Base-by-base conservation (phyloP, 2,113 vertebrate species). In the Pavo muticus region DNA sequence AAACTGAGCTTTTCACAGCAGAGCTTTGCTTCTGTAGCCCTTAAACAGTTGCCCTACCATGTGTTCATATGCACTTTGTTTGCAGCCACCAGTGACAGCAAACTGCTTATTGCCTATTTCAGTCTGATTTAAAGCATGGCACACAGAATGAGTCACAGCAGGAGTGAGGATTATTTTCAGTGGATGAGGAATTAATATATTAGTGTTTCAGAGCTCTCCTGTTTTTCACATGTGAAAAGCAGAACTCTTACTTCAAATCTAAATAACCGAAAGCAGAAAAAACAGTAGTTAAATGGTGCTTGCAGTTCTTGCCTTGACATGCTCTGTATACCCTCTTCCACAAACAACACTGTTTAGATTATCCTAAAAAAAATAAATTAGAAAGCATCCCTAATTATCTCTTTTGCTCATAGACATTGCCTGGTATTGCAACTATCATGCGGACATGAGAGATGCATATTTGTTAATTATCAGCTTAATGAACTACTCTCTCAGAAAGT, bases 401-500 rank as follows among this genome's bases (percentile, higher is more conserved):
- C 30, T 84, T 95, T 79, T 83, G 40, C 65, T 90, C 47, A 60
- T 59, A 81, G 19, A 50, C 80, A 32, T 47, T 90, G 60, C 68
- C 50, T 85, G 65, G 24, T 50, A 77, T 39, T 65, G 70, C 39
- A 94, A 77, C 29, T 74, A 52, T 60, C 48, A 48, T 1, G 74
- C 59, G 25, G 25, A 40, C 50, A 35, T 57, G n/a, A 76, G 17
- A 60, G 48, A 68, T 25, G 18, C 25, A 20, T 63, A 37, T 92
- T 84, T 90, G 50, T 80, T 91, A 94, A 90, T 90, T 88, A 94
- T 54, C 54, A 64, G 29, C 37, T 80, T 93, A 85, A 94, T 74
- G 67, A 95, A 39, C n/a, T 71, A 14, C 25, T 54, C 21, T 59
- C 32, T 65, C 30, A 93, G 60, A 61, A 91, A 82, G 57, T 44